phyloP scores from a whole-genome alignment of 1,140 invertebrate species.

The Neoseiulus cucumeris region DNA sequence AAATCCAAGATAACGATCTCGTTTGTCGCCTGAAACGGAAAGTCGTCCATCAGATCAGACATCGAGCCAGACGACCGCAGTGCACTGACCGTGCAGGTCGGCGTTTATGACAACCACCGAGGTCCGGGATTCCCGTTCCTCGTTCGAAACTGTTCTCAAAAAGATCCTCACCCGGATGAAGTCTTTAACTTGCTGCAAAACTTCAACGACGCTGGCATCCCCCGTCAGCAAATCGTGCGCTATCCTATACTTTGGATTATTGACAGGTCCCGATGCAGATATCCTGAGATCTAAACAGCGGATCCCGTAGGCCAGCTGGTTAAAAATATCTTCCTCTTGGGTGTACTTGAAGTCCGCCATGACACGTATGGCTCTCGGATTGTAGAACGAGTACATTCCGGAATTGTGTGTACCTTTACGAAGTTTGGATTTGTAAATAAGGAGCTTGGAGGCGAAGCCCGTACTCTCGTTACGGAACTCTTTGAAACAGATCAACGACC shows the following conservation, averaged over 20 bases:
- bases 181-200: constrained; percentile 23
- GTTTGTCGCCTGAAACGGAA: constrained; percentile 24
- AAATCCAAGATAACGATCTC: constrained; percentile 46
- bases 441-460: neutral
- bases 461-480: too few relatives aligned
- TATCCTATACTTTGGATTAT: constrained; percentile 34
- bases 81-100: too few relatives aligned
- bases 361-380: constrained; percentile 30
- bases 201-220: constrained; percentile 16
- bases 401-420: constrained; percentile 38
- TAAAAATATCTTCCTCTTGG: constrained; percentile 55
- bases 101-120: too few relatives aligned
- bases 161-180: constrained; percentile 27
- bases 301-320: constrained; percentile 49
- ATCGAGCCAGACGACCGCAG: too few relatives aligned
- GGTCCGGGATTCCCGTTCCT: too few relatives aligned
- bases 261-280: constrained; percentile 29
- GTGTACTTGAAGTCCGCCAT: constrained; percentile 26
- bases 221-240: constrained; percentile 35
- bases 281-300: constrained; percentile 55
- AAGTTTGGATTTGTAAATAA: neutral
- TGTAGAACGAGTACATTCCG: constrained; percentile 33
- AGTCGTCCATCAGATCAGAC: too few relatives aligned
- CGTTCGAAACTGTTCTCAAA: too few relatives aligned
- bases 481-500: too few relatives aligned